Percentiles rank a stretch among this genome's conserved stretches.
Evolutionary conservation across 2,888 invertebrate species (phyloP).

Genomic region (Sussaba pulchella): DNA sequence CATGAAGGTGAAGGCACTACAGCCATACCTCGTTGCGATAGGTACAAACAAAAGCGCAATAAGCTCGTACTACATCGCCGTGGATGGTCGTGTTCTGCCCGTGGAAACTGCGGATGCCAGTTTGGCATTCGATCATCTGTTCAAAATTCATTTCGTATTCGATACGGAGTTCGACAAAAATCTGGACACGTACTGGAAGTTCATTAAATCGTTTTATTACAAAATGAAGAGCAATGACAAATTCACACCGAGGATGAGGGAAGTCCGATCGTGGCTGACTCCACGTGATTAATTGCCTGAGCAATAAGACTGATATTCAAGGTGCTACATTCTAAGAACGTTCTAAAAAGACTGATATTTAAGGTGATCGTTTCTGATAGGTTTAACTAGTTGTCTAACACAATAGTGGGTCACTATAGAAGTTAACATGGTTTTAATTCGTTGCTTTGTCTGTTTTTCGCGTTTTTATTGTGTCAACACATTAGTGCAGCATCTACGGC

Average conservation of each 20-base stretch:
- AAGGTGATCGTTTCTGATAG: too few relatives aligned
- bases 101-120: conserved; percentile 39
- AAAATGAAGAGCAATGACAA: conserved; percentile 29
- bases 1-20: too few relatives aligned
- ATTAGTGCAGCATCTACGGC: conserved; percentile 41
- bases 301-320: neutral
- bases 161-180: conserved; percentile 43
- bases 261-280: conserved; percentile 60
- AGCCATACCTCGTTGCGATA: too few relatives aligned
- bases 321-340: neutral
- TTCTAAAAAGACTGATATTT: conserved; percentile 15
- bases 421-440: conserved; percentile 5
- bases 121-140: conserved; percentile 62
- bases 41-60: neutral
- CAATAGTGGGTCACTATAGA: too few relatives aligned
- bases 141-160: conserved; percentile 63
- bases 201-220: conserved; percentile 62
- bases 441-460: conserved; percentile 14
- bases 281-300: neutral
- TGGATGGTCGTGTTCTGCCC: conserved; percentile 56
- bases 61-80: too few relatives aligned
- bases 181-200: conserved; percentile 55
- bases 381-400: too few relatives aligned
- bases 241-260: conserved; percentile 65
- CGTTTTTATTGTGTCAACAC: neutral